Conservation (phyloP, 2,113 vertebrate species). For the Synodontis membranacea region DNA sequence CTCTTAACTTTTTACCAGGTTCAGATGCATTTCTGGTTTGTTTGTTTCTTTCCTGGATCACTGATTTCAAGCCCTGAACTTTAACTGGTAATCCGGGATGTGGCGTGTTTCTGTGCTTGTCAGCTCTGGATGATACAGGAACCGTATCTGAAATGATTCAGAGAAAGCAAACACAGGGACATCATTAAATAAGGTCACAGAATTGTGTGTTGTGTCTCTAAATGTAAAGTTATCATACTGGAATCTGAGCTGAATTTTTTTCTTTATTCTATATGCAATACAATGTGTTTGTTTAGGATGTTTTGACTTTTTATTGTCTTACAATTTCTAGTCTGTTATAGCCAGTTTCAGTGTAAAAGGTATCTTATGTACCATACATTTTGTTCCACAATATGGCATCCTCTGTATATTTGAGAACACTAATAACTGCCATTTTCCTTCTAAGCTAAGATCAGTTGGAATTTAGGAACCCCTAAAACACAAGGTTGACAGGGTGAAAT, state of each 20-base stretch:
- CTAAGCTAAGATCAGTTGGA: neutral
- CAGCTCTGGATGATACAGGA: constrained; percentile 22
- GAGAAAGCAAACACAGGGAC: neutral
- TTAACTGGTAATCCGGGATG: constrained; percentile 1
- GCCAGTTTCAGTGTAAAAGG: neutral
- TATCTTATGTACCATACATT: neutral
- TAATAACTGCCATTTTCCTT: neutral
- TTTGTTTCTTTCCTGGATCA: constrained; percentile 66
- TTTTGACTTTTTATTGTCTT: neutral
- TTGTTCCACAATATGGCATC: neutral
- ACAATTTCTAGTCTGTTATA: neutral
- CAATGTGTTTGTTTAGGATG: neutral
- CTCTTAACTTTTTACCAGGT: constrained; percentile 50
- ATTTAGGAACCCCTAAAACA: neutral
- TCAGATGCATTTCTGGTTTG: constrained; percentile 43
- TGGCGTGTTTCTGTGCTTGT: neutral
- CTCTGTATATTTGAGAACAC: neutral
- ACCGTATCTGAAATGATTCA: constrained; percentile 45
- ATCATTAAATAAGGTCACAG: constrained; percentile 1
- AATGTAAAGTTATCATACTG: neutral
- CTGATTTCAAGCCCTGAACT: constrained; percentile 65
- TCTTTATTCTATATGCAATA: neutral
- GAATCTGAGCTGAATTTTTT: neutral
- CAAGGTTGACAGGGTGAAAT: constrained; percentile 1
- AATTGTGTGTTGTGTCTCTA: neutral